A percentile compares a stretch with the other conserved stretches of the same genome.
These are phyloP conservation scores for Micromesistius poutassou DNA, from an alignment of 2,797 vertebrate genomes.

Conservation along the genomic window DNA sequence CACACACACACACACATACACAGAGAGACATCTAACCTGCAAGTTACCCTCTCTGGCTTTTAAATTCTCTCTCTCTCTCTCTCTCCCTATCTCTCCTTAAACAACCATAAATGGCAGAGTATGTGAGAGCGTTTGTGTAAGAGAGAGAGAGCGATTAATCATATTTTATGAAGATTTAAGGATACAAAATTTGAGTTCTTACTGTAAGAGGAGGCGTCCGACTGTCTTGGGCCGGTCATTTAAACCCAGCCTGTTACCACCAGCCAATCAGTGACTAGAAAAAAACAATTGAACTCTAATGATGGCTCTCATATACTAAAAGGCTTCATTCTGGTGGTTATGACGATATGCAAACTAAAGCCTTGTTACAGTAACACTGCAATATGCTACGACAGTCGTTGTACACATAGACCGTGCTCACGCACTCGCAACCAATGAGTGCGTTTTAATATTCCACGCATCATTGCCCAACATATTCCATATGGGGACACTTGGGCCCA, in stretches of 20 bases:
- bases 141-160: slow-evolving; percentile 16
- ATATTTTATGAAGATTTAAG: slow-evolving; percentile 74
- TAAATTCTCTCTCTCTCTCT: background rate
- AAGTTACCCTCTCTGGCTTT: no score
- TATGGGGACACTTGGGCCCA: no score
- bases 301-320: background rate
- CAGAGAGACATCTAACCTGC: no score
- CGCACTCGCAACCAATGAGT: no score
- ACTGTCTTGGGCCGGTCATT: background rate
- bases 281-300: background rate
- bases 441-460: no score
- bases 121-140: no score
- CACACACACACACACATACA: no score
- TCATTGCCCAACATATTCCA: no score
- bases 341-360: background rate
- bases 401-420: no score
- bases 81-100: no score
- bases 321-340: background rate
- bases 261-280: slow-evolving; percentile 15
- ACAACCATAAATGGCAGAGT: no score
- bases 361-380: background rate
- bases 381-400: no score
- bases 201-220: slow-evolving; percentile 48
- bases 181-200: slow-evolving; percentile 35
- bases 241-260: slow-evolving; percentile 37